A percentile compares a stretch with the other conserved stretches of the same genome.
Evolutionary conservation across 2,113 vertebrate genomes (phyloP).

Genomic region (Cepphus grylle): DNA sequence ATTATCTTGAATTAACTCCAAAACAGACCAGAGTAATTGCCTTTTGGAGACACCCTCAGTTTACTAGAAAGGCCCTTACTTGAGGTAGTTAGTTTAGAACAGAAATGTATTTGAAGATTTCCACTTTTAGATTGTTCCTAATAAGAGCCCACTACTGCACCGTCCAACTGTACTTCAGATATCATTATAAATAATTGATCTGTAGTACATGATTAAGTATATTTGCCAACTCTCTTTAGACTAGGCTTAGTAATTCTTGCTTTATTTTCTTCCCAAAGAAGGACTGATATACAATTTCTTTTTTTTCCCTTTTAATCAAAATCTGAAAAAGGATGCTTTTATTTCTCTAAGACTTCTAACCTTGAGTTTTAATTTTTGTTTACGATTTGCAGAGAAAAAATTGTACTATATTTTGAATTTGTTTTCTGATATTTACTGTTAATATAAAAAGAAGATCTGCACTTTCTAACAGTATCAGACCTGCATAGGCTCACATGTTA

Average conservation of each 20-base stretch:
- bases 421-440: neutral
- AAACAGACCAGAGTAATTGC: neutral
- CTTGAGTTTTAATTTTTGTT: neutral
- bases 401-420: neutral
- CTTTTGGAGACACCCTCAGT: neutral
- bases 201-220: neutral
- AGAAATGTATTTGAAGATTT: neutral
- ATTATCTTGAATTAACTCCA: neutral
- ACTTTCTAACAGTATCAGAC: neutral
- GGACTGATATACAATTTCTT: neutral
- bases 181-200: neutral
- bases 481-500: neutral
- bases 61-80: neutral
- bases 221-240: neutral
- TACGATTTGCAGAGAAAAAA: neutral
- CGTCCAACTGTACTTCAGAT: neutral
- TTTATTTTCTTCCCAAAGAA: neutral
- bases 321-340: neutral
- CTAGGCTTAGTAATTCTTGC: neutral
- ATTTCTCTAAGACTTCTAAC: neutral
- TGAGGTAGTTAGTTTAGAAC: neutral
- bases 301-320: neutral
- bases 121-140: neutral
- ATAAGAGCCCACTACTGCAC: neutral
- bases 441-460: neutral